Conservation (phyloP, 2,888 invertebrate genomes). For the Diarsia dahlii region DNA sequence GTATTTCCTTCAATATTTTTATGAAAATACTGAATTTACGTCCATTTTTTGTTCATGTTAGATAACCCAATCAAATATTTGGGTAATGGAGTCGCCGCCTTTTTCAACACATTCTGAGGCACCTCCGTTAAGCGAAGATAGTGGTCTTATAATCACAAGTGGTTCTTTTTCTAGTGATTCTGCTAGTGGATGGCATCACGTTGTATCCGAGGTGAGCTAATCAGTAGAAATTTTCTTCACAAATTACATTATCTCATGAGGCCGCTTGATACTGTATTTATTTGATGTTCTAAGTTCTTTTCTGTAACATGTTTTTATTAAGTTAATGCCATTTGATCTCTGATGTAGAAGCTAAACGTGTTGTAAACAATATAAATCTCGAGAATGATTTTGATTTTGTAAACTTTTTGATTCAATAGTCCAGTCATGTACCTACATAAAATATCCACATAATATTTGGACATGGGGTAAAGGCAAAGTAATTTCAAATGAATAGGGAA, state of each 20-base stretch:
- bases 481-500: background rate
- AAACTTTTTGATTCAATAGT: background rate
- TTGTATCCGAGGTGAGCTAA: slow-evolving; percentile 92
- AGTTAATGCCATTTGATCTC: slow-evolving; percentile 6
- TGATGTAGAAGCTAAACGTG: background rate
- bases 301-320: background rate
- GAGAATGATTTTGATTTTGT: background rate
- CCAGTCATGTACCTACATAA: background rate
- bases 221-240: slow-evolving; percentile 37
- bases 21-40: slow-evolving; percentile 69
- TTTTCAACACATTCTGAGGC: slow-evolving; percentile 94
- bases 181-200: slow-evolving; percentile 92
- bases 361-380: slow-evolving; percentile 36
- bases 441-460: background rate
- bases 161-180: slow-evolving; percentile 94
- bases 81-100: slow-evolving; percentile 94
- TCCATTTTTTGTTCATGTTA: slow-evolving; percentile 75
- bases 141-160: slow-evolving; percentile 93
- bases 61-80: slow-evolving; percentile 65
- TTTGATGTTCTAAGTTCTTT: background rate
- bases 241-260: slow-evolving; percentile 1
- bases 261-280: slow-evolving; percentile 3
- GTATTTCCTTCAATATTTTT: slow-evolving; percentile 67
- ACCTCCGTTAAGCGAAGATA: slow-evolving; percentile 94
- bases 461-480: background rate